phyloP scores from a whole-genome alignment of 2,113 vertebrate species.

The Nettapus auritus region DNA sequence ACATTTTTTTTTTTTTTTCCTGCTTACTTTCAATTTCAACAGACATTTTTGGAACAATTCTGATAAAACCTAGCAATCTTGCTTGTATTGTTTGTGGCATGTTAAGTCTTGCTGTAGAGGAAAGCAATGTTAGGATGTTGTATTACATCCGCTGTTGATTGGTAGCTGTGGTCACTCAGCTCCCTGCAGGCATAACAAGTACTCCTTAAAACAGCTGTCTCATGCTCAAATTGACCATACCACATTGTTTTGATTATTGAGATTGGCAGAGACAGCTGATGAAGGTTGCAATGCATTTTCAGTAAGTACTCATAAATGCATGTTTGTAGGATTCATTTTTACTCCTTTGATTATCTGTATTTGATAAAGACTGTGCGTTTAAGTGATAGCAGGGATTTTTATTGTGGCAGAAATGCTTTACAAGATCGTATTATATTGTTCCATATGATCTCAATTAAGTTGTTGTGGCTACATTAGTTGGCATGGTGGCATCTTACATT shows the following conservation, averaged over 20 bases:
- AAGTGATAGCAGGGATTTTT: neutral
- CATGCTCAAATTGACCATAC: neutral
- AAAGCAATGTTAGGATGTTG: neutral
- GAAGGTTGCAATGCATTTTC: neutral
- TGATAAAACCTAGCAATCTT: neutral
- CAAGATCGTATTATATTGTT: neutral
- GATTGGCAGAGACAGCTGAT: conserved; percentile 27
- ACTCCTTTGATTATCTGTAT: neutral
- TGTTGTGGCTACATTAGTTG: neutral
- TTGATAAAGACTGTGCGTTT: neutral
- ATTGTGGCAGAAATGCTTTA: neutral
- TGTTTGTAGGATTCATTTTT: neutral
- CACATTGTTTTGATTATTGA: conserved; percentile 23
- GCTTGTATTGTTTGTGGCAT: neutral
- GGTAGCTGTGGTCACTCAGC: conserved; percentile 28
- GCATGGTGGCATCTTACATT: neutral
- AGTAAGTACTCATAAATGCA: neutral
- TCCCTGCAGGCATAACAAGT: conserved; percentile 26
- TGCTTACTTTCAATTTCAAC: neutral
- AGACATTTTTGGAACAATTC: neutral
- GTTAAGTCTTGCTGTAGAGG: neutral
- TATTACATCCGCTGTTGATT: neutral
- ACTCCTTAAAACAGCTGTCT: conserved; percentile 35
- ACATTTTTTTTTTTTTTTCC: conserved; percentile 30
- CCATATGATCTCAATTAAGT: neutral